phyloP scores from a whole-genome alignment of 1,140 invertebrate genomes.

The Homarus americanus region DNA sequence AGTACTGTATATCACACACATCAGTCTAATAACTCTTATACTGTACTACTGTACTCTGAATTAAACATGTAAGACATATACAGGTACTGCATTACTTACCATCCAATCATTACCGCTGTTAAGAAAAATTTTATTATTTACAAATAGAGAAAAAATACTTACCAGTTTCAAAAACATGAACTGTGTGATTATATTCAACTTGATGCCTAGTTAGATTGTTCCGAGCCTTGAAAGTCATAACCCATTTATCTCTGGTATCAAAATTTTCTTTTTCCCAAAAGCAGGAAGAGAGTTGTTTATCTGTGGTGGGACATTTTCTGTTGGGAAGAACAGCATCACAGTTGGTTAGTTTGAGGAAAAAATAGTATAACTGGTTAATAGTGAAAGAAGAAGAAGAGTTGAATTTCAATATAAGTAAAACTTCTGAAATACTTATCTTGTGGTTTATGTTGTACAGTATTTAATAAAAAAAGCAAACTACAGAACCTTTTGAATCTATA shows the following conservation, averaged over 20 bases:
- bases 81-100: background rate
- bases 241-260: background rate
- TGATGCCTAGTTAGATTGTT: background rate
- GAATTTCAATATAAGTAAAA: background rate
- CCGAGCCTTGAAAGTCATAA: background rate
- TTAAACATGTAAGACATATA: slow-evolving; percentile 11
- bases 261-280: background rate
- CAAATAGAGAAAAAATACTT: slow-evolving; percentile 22
- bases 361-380: background rate
- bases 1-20: too few relatives aligned
- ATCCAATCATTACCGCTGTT: background rate
- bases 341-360: background rate
- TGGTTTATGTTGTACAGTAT: background rate
- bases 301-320: slow-evolving; percentile 1
- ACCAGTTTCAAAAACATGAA: slow-evolving; percentile 10
- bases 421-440: background rate
- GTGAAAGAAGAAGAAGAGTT: background rate
- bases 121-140: background rate
- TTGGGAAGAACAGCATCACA: background rate
- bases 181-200: slow-evolving; percentile 15
- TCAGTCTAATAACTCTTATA: too few relatives aligned
- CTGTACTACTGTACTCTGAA: too few relatives aligned
- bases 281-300: background rate
- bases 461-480: too few relatives aligned
- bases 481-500: too few relatives aligned